Evolutionary conservation across 1,140 invertebrate genomes (phyloP), one percentile per base, ranked within the genome.

Genomic region (Subanguina moxae): DNA sequence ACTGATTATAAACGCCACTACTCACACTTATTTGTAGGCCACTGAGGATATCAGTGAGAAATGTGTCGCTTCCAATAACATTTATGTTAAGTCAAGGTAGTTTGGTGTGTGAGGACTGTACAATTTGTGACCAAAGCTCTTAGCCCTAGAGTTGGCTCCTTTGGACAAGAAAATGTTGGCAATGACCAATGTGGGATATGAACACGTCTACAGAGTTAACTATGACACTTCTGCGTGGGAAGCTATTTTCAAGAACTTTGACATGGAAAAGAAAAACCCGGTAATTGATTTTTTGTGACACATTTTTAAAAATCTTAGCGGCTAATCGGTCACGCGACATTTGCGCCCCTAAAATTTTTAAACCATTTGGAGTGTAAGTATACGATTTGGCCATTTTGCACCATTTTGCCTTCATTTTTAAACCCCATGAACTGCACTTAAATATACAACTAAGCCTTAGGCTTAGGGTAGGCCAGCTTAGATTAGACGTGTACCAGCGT

Each of bases 11-110:
- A 7, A 8, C 48, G n/a, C 17, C 17, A 52, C 23, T 52, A 8
- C 3, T 21, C 8, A 19, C 48, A 21, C 8, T 19, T 15, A 15
- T 7, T 21, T 25, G 1, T 8, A 21, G 48, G n/a, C 23, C 23
- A 3, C 17, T 74, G 28, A 69, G 74, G 28, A 74, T 74, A 45
- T 46, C 76, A 8, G 42, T 74, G 19, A 56, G 76, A 45, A 74
- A 74, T 56, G 5, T 74, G 19, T 28, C 75, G 7, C 57, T 74
- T 25, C 73, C 73, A n/a, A 42, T 74, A 30, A 57, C 27, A 21
- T 74, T 74, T 57, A 74, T 74, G 73, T 62, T 74, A 17, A 72
- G 52, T 17, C 73, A 74, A 66, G 73, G 73, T 76, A 25, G n/a
- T 23, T 23, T 23, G 9, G 52, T 23, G 32, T 3, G 32, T 38